Evolutionary conservation across 2,113 vertebrate species (phyloP), one percentile per base, ranked within the genome.

Genomic region (Alces alces): DNA sequence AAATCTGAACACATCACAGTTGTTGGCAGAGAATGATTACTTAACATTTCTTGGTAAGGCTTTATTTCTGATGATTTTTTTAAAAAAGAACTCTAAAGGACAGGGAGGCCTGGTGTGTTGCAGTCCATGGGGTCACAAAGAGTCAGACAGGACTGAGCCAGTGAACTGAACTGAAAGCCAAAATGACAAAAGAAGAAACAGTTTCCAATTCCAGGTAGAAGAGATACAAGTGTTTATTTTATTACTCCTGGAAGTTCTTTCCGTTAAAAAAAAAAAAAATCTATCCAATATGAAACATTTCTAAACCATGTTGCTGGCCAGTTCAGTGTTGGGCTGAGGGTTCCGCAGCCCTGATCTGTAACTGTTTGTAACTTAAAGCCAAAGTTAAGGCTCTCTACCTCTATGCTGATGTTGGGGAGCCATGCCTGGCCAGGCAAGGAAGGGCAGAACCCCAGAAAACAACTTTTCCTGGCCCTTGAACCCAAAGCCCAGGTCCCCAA

Each of bases 1-100:
- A 36, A 43, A 27, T 2, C 6, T 25, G n/a, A 33, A 21, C 1
- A 45, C 28, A 15, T 9, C 45, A 16, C 4, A 4, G 47, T 1
- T 8, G 12, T 14, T 7, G 11, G 30, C 10, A n/a, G 39, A 70
- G 15, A 83, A 79, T 2, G 21, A 55, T 27, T 45, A 30, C 58
- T 58, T 64, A 52, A 58, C 47, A 25, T 60, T 47, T 21, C 39
- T 17, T 55, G 27, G 14, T 1, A n/a, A 73, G 1, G 21, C 16
- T 39, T 91, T 28, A 25, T 55, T 58, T 83, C 76, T 76, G 30
- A 14, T 4, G 11, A 61, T 21, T 14, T 17, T 39, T 93, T 8
- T 28, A 25, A 80, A n/a, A 33, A 60, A 36, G 12, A 58, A 54
- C 55, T 88, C 70, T 82, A 79, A 76, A 70, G 66, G 36, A 70